phyloP scores from a whole-genome alignment of 2,888 invertebrate species.

The Rhagium mordax region DNA sequence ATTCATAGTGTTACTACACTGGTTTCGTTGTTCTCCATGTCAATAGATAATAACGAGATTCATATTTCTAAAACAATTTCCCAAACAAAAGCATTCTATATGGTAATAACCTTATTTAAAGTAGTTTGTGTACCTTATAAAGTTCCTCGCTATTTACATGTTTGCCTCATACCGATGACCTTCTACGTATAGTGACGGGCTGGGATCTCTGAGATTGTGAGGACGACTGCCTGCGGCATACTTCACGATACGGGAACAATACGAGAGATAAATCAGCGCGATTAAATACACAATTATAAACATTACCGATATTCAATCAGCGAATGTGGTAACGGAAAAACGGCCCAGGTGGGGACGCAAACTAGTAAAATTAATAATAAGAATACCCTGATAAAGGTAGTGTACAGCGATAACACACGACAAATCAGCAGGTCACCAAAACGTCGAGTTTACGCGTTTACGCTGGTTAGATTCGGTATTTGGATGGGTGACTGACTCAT shows the following conservation, averaged over 20 bases:
- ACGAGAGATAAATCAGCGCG: too few species aligned
- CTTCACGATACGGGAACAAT: neutral
- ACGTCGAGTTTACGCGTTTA: too few species aligned
- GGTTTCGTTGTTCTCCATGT: constrained; percentile 37
- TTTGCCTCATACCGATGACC: constrained; percentile 5
- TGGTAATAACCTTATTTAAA: constrained; percentile 47
- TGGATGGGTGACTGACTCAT: too few species aligned
- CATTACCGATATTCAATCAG: too few species aligned
- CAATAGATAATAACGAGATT: constrained; percentile 40
- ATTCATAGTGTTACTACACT: constrained; percentile 36
- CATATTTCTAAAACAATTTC: constrained; percentile 50
- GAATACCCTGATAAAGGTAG: too few species aligned
- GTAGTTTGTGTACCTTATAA: constrained; percentile 25
- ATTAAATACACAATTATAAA: too few species aligned
- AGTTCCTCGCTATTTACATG: constrained; percentile 33
- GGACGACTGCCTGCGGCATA: neutral
- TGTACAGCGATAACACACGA: too few species aligned
- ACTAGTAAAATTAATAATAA: too few species aligned
- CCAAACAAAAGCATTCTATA: constrained; percentile 46
- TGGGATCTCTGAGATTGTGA: neutral
- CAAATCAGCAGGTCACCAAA: too few species aligned
- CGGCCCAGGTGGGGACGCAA: too few species aligned
- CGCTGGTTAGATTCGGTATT: too few species aligned
- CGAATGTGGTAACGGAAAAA: too few species aligned
- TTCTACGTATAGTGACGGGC: neutral